Conservation (phyloP, 2,797 vertebrate species). For the Megaceryle alcyon region DNA sequence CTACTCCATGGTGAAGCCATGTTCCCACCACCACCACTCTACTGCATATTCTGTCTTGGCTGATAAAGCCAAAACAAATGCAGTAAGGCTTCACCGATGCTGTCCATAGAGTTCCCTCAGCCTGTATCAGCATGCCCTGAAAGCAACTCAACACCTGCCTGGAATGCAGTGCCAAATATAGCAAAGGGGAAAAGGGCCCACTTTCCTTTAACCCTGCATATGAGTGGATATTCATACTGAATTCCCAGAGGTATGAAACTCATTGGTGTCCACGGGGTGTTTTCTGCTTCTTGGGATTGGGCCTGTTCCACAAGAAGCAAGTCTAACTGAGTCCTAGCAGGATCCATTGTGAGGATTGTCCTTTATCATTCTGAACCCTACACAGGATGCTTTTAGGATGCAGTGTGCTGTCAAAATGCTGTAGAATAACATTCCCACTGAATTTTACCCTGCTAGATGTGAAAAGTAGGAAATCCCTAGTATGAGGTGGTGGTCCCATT, state of each 20-base stretch:
- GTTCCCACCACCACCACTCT: neutral
- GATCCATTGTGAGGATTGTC: neutral
- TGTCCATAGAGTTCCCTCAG: neutral
- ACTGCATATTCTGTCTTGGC: neutral
- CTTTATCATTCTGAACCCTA: neutral
- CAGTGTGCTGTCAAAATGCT: neutral
- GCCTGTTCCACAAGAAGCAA: neutral
- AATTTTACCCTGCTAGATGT: neutral
- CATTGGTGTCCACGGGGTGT: neutral
- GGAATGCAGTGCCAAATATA: neutral
- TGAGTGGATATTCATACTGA: neutral
- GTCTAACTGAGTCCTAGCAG: neutral
- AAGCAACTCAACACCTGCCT: neutral
- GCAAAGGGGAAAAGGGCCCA: neutral
- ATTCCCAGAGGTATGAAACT: neutral
- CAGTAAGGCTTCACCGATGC: neutral
- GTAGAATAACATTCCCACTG: neutral
- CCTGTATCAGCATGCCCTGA: neutral
- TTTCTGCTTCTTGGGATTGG: neutral
- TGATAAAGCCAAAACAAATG: neutral
- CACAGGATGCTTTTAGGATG: neutral
- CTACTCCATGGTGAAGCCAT: fast-evolving
- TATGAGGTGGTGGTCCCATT: neutral
- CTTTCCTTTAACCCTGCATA: neutral
- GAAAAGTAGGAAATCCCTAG: neutral